Base-by-base conservation (phyloP, 2,797 vertebrate genomes). In the Steatocranus sp. region DNA sequence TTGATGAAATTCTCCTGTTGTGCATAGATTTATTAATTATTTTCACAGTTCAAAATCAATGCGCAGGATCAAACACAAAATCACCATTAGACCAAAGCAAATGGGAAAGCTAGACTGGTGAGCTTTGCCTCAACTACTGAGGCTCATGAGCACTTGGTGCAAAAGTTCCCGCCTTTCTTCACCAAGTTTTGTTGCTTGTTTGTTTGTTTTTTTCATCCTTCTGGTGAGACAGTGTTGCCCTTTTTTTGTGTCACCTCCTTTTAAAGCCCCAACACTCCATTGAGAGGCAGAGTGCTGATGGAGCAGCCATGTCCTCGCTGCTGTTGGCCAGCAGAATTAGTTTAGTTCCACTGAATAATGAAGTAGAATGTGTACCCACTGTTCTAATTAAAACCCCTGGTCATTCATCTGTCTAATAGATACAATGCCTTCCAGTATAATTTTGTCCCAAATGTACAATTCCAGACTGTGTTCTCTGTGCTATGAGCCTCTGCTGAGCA, bases 321-420 rank as follows among this genome's bases (percentile, higher is more conserved):
- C 91, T 91, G 79, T 90, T 95, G 91, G 86, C 83, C 93, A 50
- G 81, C 91, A 95, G 94, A 93, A 91, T 95, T 95, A 95, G 93
- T 88, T 93, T 89, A 88, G 90, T 96, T 96, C 92, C 93, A 95
- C 95, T 92, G 94, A 97, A 96, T 97, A 97, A 97, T 96, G 95
- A 93, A 95, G 94, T 92, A 91, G 94, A 96, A 93, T 94, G 76
- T 97, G 95, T 96, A 97, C 95, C 96, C 96, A 93, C 94, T 91
- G 93, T 96, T 98, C 97, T 97, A 98, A 98, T 98, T 98, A 98
- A 98, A 98, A 96, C 94, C 87, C 82, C 93, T 85, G 93, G 96
- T 94, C 96, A 97, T 98, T 97, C 95, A 96, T 99, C 97, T 98
- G 96, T 96, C 96, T 98, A 98, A 98, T 96, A 97, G 97, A 97